Evolutionary conservation across 2,113 vertebrate species (phyloP).

Genomic region (Tyrannus savana): DNA sequence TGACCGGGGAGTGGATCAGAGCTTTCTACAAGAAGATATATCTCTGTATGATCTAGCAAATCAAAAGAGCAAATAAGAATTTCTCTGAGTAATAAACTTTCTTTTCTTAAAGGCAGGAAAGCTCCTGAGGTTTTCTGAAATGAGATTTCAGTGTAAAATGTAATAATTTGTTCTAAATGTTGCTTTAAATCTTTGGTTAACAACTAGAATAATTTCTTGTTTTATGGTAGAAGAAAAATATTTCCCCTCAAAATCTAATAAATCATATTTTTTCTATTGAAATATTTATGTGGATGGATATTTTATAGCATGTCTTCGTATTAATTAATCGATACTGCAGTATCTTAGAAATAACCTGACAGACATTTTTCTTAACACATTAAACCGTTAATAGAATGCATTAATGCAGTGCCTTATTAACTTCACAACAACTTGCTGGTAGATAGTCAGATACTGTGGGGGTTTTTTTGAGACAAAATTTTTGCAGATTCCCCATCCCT

Average conservation of each 20-base stretch:
- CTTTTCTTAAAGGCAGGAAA: not conserved
- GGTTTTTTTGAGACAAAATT: not conserved
- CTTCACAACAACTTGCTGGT: not conserved
- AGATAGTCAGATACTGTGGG: not conserved
- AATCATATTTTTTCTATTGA: not conserved
- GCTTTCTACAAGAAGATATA: not conserved
- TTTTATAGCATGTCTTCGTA: not conserved
- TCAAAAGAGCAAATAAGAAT: not conserved
- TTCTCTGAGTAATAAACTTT: not conserved
- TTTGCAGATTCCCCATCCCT: not conserved
- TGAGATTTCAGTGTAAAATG: not conserved
- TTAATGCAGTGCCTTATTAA: not conserved
- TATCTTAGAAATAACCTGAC: not conserved
- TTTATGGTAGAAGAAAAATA: not conserved
- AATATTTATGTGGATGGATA: not conserved
- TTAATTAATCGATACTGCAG: not conserved
- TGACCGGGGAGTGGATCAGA: not conserved
- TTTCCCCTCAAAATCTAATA: not conserved
- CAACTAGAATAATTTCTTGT: not conserved
- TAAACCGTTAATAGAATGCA: not conserved
- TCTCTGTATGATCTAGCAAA: not conserved
- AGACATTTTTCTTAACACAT: not conserved
- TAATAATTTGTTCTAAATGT: not conserved
- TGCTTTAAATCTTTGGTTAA: not conserved
- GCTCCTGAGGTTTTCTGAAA: not conserved